Base-by-base conservation (phyloP, 2,113 vertebrate genomes). In the Lophotis ruficrista region DNA sequence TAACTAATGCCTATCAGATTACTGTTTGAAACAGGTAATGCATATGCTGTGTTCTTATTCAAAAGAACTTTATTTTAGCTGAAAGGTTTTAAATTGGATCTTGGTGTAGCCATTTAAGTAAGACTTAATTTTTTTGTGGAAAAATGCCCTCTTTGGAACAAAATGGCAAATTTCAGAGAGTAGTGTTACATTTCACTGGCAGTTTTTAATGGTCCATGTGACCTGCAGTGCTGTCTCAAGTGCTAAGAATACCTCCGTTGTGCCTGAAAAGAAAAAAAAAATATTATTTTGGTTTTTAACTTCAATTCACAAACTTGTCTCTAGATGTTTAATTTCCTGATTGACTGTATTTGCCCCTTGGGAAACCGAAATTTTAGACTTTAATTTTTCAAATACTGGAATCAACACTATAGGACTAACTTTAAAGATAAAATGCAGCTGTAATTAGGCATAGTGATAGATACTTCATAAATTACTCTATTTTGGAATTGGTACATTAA, bases 241-340 rank as follows among this genome's bases (percentile, higher is more conserved):
- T 4, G 1, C 84, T 68, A 61, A 83, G 64, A 92, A 68, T 94
- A 71, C 60, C 70, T 93, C 76, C 56, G 35, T 70, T 64, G 83
- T 80, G 58, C 70, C 50, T 88, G 45, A 69, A 73, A 71, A 71
- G 7, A 3, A 24, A n/a, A 57, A 77, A 25, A 33, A 58, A 41
- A 24, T 4, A 30, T 27, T 10, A 81, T 45, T 90, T 79, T 70
- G 12, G 25, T 82, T 83, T 97, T 77, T 78, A 56, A 56, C 43
- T 83, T 87, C 35, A 82, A 3, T 87, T 91, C 81, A 82, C 33
- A 69, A 51, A 79, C 17, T 83, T 69, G 17, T n/a, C 17, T 54
- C 85, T 93, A 57, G 17, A 68, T 61, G 41, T 80, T 96, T 90
- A 58, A 80, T 91, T 94, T 93, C 64, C 62, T 90, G 57, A 30